Conservation (phyloP, 2,888 invertebrate genomes). For the Scaptomyza polygonia region DNA sequence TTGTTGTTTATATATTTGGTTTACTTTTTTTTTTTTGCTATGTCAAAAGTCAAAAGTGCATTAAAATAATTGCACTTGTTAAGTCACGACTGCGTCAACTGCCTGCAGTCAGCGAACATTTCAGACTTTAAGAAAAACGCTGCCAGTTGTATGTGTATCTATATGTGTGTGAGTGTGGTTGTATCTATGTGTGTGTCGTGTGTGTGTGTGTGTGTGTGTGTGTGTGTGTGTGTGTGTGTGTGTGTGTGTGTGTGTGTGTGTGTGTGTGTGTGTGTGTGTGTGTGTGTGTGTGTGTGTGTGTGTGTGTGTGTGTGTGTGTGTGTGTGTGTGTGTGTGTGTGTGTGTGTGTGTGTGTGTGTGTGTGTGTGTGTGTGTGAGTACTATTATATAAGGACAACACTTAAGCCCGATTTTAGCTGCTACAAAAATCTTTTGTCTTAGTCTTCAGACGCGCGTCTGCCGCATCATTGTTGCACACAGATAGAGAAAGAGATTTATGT, state of each 20-base stretch:
- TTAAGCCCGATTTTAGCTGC: slow-evolving; percentile 62
- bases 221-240: background rate
- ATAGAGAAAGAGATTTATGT: slow-evolving; percentile 41
- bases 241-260: background rate
- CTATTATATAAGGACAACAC: slow-evolving; percentile 49
- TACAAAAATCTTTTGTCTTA: slow-evolving; percentile 62
- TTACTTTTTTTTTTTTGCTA: slow-evolving; percentile 46
- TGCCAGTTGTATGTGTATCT: slow-evolving; percentile 16
- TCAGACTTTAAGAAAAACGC: slow-evolving; percentile 43
- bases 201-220: slow-evolving; percentile 1
- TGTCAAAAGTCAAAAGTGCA: slow-evolving; percentile 83
- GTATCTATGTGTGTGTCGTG: slow-evolving; percentile 4
- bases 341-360: background rate
- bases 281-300: background rate
- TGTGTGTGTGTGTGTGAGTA: slow-evolving; percentile 5
- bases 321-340: background rate
- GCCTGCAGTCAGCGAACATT: slow-evolving; percentile 26
- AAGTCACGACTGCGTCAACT: slow-evolving; percentile 53
- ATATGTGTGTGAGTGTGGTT: background rate
- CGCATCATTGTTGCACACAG: slow-evolving; percentile 26
- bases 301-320: background rate
- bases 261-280: slow-evolving; percentile 1
- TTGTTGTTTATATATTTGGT: slow-evolving; percentile 12
- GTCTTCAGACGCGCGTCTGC: slow-evolving; percentile 53
- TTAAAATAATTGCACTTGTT: slow-evolving; percentile 83